Evolutionary conservation across 2,888 invertebrate species (phyloP).

Genomic region (Rotaria socialis): DNA sequence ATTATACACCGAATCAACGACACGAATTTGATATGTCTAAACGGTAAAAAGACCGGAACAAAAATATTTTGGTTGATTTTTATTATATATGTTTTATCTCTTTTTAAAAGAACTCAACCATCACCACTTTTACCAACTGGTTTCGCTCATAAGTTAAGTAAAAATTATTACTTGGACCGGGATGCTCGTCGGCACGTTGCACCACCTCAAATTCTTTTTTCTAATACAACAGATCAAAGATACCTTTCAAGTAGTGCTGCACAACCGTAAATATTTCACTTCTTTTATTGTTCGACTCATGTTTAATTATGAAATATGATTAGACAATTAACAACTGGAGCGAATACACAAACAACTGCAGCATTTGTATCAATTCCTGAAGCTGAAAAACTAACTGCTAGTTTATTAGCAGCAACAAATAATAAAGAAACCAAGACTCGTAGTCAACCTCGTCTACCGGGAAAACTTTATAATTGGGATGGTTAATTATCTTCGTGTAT

Average conservation of each 20-base stretch:
- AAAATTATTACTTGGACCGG: slow-evolving; percentile 39
- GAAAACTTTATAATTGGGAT: not conserved
- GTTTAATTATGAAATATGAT: not conserved
- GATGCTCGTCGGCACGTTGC: slow-evolving; percentile 41
- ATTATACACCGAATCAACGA: not conserved
- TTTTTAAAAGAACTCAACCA: not conserved
- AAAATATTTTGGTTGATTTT: not conserved
- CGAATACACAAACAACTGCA: not conserved
- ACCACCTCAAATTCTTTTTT: slow-evolving; percentile 39
- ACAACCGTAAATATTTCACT: not conserved
- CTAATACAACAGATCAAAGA: not conserved
- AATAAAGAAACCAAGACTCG: not conserved
- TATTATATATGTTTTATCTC: not conserved
- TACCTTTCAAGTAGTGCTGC: not conserved
- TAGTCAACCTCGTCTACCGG: not conserved
- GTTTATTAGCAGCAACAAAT: not conserved
- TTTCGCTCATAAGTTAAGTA: slow-evolving; percentile 38
- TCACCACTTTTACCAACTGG: slow-evolving; percentile 17
- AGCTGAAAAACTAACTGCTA: not conserved
- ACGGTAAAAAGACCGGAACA: not conserved
- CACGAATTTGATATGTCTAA: not conserved
- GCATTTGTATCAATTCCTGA: not conserved
- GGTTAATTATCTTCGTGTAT: slow-evolving; percentile 9
- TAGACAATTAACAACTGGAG: not conserved
- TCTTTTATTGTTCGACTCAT: not conserved